Base-by-base conservation (phyloP, 2,797 vertebrate species). In the Chelidonichthys spinosus region DNA sequence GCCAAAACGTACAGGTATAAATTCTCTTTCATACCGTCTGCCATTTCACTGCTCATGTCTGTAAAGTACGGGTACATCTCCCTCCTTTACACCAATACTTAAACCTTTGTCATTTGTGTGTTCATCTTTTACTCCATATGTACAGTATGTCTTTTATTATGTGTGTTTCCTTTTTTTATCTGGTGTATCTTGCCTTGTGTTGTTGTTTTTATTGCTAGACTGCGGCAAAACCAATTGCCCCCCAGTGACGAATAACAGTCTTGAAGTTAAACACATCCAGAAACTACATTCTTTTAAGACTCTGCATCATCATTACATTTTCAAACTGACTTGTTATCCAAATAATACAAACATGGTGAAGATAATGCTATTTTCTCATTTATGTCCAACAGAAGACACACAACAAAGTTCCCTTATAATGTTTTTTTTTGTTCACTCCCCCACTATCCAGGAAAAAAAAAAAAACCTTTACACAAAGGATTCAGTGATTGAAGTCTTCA, bases 401-500 rank as follows among this genome's bases (percentile, higher is more conserved):
- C 3, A 33, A 63, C 50, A 42, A 76, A 72, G 67, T 74, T 82
- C 76, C 47, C n/a, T 40, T 42, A n/a, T 18, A 17, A 18, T 36
- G 36, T 14, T 61, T 4, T 60, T 70, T 74, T 63, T 55, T 32
- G 14, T 58, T 69, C 33, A 56, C 36, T 50, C 32, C n/a, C 13
- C 10, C 64, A 65, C 4, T 36, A 8, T 2, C 1, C 8, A 5
- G 33, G 11, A 2, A 44, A 49, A 74, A 82, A 36, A 69, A 11
- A 17, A 10, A 39, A 5, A n/a, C n/a, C n/a, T n/a, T n/a, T 0
- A 42, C 66, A 82, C 63, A 81, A 78, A 83, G 17, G 36, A 73
- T 36, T 56, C 47, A 6, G 35, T 63, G 49, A 61, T 81, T 83
- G 73, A 81, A 81, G 76, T 69, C 54, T 78, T 77, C 67, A 56